Base-by-base conservation (phyloP, 2,113 vertebrate genomes). In the Paramormyrops kingsleyae region DNA sequence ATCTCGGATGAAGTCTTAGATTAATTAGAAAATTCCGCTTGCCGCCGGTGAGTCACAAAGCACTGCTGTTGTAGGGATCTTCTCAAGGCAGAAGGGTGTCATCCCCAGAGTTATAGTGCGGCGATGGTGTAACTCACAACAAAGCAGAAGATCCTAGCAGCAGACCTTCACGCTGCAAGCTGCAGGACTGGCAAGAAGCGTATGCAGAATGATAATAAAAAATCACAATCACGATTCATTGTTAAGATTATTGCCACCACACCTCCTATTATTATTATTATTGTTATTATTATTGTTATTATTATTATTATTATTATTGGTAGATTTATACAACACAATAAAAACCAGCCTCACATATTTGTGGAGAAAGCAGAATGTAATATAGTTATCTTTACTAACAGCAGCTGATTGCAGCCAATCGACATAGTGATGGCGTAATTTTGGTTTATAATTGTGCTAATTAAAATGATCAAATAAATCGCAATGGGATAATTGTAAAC, bases 401-500 rank as follows among this genome's bases (percentile, higher is more conserved):
- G 87, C 44, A 42, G 35, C 87, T 88, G 87, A 88, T 88, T 88
- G 87, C 87, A 88, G 87, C 35, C 53, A 88, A 66, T 88, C 87
- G 87, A 88, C 87, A 88, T 88, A 52, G 87, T 44, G 87, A 88
- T 88, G 53, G 87, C n/a, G 87, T 88, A 88, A 88, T 88, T 88
- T 88, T 66, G 56, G 87, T 66, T 88, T 88, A 66, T 88, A 88
- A 88, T 88, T 88, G 87, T 88, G 87, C 87, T 88, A 88, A 88
- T 88, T 88, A 88, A 88, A 53, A 88, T 88, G 56, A 88, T 88
- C 52, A 88, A 88, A 88, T 88, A 88, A 88, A 88, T 88, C 87
- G 87, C 87, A 88, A 88, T 88, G 87, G 87, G 87, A 88, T 88
- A 88, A 88, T 88, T 88, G 87, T 88, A 88, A 88, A 88, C 87